Conservation (phyloP, 2,888 invertebrate species). For the Augiades crinisus region DNA sequence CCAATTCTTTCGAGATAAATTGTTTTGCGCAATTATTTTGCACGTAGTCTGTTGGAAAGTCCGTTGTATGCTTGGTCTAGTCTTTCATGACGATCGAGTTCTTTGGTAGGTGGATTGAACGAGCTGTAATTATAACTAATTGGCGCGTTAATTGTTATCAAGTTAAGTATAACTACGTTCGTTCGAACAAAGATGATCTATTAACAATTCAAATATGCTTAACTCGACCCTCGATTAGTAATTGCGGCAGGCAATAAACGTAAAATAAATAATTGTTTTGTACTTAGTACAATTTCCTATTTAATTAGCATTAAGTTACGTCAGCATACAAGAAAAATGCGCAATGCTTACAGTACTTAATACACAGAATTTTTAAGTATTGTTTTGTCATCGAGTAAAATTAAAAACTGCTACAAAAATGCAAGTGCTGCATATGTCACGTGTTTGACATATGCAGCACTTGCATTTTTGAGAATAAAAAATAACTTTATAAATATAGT, state of each 20-base stretch:
- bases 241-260: not conserved
- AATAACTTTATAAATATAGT: not conserved
- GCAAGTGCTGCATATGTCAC: no score
- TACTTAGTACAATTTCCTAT: no score
- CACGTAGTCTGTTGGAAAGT: not conserved
- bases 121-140: constrained; percentile 16
- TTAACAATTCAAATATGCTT: not conserved
- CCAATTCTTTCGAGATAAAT: not conserved
- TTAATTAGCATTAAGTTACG: no score
- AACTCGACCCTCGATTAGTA: not conserved
- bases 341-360: no score
- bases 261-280: not conserved
- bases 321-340: no score
- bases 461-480: not conserved
- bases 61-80: not conserved
- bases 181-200: constrained; percentile 15
- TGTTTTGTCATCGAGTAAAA: no score
- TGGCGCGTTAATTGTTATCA: constrained; percentile 15
- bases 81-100: not conserved
- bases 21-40: not conserved
- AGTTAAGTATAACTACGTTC: not conserved
- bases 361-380: no score
- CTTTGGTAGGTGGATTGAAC: not conserved
- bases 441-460: no score
- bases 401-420: no score